phyloP scores from a whole-genome alignment of 2,797 vertebrate species.

The Phataginus tetradactyla region DNA sequence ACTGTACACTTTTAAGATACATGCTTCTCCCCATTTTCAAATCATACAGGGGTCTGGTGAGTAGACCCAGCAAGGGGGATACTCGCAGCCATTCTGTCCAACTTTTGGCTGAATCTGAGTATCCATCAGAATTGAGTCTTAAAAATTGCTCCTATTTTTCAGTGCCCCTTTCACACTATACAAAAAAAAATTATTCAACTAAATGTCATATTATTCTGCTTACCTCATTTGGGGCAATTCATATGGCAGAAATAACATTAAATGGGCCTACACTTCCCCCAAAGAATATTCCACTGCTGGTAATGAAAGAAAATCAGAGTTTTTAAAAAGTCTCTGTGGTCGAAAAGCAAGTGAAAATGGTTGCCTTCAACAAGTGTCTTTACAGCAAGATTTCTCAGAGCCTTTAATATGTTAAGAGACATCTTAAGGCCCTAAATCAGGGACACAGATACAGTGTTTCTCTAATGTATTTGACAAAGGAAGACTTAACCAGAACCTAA shows the following conservation, averaged over 20 bases:
- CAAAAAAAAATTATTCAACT: background rate
- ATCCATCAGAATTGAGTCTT: background rate
- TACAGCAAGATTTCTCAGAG: background rate
- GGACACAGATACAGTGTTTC: background rate
- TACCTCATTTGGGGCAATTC: slow-evolving; percentile 37
- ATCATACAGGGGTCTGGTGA: background rate
- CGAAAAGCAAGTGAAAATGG: background rate
- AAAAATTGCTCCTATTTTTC: background rate
- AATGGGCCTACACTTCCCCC: background rate
- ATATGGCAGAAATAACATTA: background rate
- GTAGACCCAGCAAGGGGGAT: rapidly evolving
- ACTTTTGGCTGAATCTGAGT: background rate
- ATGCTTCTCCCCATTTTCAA: slow-evolving; percentile 19
- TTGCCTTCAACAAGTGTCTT: background rate
- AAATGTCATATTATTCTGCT: background rate
- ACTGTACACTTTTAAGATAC: background rate
- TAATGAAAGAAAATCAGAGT: background rate
- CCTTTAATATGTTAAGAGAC: background rate
- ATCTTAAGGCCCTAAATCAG: background rate
- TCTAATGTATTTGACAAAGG: background rate
- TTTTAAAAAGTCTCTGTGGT: background rate
- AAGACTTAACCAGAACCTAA: background rate
- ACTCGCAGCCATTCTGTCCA: background rate
- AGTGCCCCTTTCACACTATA: background rate
- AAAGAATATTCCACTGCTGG: background rate